Conservation (phyloP, 2,113 vertebrate genomes). For the Phalacrocorax pelagicus region DNA sequence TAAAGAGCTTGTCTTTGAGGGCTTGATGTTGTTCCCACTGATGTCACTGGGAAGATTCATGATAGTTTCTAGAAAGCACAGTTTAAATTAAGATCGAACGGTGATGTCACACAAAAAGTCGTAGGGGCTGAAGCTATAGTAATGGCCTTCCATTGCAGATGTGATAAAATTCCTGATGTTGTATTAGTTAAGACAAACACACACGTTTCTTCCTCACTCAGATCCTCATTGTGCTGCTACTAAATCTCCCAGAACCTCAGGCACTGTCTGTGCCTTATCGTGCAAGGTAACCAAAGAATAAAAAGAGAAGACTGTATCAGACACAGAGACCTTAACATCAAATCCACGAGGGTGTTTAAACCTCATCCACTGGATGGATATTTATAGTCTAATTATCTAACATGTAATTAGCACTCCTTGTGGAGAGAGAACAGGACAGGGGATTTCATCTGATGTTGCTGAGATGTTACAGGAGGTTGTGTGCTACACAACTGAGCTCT, state of each 20-base stretch:
- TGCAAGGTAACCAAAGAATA: background rate
- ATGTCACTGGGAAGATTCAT: background rate
- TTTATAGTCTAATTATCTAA: constrained; percentile 16
- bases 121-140: background rate
- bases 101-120: background rate
- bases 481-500: background rate
- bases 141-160: background rate
- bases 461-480: background rate
- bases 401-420: background rate
- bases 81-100: background rate
- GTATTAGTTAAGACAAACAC: background rate
- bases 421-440: background rate
- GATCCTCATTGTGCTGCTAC: background rate
- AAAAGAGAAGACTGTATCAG: background rate
- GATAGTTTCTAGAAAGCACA: background rate
- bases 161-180: background rate
- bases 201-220: background rate
- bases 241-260: background rate
- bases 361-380: background rate
- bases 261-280: background rate
- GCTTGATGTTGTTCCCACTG: background rate
- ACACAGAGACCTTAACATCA: background rate
- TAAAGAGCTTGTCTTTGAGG: background rate
- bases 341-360: background rate
- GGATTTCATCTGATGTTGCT: background rate